These are phyloP conservation scores for Tolypeutes matacus DNA, from an alignment of 2,797 vertebrate species.

Conservation along the genomic window DNA sequence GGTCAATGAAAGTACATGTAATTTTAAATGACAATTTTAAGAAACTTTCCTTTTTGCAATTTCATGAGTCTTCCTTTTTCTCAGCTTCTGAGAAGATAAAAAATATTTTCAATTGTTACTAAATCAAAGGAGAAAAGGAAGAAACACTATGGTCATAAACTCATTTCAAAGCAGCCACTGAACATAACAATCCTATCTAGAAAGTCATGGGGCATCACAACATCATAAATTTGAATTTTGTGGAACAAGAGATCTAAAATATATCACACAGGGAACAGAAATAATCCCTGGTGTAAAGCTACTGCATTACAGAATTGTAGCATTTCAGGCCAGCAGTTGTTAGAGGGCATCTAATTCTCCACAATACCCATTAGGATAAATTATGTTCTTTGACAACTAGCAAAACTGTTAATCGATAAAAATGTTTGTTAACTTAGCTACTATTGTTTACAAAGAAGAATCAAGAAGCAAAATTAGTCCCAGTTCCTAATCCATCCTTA, in stretches of 20 bases:
- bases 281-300: not conserved
- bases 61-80: conserved; percentile 28
- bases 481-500: not conserved
- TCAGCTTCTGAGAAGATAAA: not conserved
- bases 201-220: not conserved
- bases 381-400: not conserved
- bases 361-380: not conserved
- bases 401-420: not conserved
- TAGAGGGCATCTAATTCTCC: not conserved
- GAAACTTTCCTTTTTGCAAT: not conserved
- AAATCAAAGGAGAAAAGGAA: conserved; percentile 25
- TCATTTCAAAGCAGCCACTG: not conserved
- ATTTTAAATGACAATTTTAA: conserved; percentile 40
- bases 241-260: not conserved
- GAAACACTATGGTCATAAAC: conserved; percentile 4
- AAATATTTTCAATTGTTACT: not conserved
- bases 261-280: not conserved
- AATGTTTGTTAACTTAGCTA: not conserved
- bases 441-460: conserved; percentile 27
- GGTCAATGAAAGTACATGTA: conserved; percentile 11
- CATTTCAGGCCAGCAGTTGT: not conserved
- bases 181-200: not conserved
- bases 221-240: not conserved
- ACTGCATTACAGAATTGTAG: not conserved
- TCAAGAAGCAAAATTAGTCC: not conserved